A percentile compares a stretch with the other conserved stretches of the same genome.
These are phyloP conservation scores for Phylloscopus trochilus DNA, from an alignment of 2,113 vertebrate genomes.

Conservation along the genomic window DNA sequence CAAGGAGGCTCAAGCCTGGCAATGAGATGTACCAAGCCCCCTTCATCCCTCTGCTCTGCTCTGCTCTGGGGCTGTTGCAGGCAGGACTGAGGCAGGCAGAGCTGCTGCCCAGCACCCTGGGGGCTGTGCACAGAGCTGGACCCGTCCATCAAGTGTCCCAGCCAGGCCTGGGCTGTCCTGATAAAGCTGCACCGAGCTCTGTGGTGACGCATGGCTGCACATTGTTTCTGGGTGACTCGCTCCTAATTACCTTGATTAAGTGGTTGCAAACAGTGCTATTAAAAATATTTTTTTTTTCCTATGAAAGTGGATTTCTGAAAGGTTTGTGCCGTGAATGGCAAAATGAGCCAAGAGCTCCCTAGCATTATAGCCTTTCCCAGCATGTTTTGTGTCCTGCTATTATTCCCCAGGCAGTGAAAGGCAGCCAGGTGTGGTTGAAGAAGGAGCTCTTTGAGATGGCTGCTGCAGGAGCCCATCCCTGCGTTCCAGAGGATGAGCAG, in stretches of 20 bases:
- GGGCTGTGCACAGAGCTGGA: not conserved
- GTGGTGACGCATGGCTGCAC: constrained; percentile 14
- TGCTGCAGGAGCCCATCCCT: not conserved
- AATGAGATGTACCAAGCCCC: not conserved
- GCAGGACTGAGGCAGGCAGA: not conserved
- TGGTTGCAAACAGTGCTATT: constrained; percentile 59
- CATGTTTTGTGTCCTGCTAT: not conserved
- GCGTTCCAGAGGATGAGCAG: fast-evolving
- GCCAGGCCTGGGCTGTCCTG: constrained; percentile 41
- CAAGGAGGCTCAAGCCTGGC: not conserved
- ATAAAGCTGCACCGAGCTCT: constrained; percentile 33
- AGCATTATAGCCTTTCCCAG: not conserved
- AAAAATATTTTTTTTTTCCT: constrained; percentile 45
- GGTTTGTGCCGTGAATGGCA: constrained; percentile 32
- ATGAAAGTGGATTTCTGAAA: constrained; percentile 35
- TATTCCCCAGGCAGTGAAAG: not conserved
- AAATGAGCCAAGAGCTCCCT: constrained; percentile 1
- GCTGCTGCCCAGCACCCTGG: not conserved
- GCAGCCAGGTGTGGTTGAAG: not conserved
- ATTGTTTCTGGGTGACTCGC: constrained; percentile 66
- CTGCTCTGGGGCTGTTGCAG: not conserved
- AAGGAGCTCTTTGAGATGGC: not conserved
- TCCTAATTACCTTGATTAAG: constrained; percentile 71
- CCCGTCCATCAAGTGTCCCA: constrained; percentile 17
- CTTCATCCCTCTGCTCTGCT: not conserved